phyloP scores from a whole-genome alignment of 2,888 invertebrate genomes.

The Aricia artaxerxes region DNA sequence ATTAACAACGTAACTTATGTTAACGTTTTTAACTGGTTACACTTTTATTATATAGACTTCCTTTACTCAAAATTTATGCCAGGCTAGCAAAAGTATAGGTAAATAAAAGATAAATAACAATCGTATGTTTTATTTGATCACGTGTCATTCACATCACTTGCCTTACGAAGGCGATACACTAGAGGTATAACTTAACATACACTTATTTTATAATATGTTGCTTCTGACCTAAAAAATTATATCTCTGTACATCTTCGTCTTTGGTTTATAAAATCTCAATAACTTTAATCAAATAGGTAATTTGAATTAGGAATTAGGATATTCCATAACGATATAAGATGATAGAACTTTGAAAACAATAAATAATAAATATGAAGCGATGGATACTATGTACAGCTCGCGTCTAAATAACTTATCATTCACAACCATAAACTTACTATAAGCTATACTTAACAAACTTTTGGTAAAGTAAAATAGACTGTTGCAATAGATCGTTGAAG shows the following conservation, averaged over 20 bases:
- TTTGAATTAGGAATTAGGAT: not conserved
- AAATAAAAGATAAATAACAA: slow-evolving; percentile 51
- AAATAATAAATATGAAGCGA: slow-evolving; percentile 15
- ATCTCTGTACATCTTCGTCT: not conserved
- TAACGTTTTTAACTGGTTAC: not conserved
- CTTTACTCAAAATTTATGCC: not conserved
- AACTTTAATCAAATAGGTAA: not conserved
- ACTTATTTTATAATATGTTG: slow-evolving; percentile 37
- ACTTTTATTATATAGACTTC: not conserved
- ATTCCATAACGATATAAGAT: not conserved
- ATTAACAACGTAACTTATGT: not conserved
- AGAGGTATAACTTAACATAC: slow-evolving; percentile 22
- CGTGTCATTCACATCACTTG: slow-evolving; percentile 66
- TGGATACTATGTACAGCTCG: slow-evolving; percentile 16
- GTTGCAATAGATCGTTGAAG: not conserved
- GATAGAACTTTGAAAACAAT: not conserved
- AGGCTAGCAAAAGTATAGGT: not conserved
- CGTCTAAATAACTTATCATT: slow-evolving; percentile 51
- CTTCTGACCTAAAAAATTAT: not conserved
- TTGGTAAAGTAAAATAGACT: not conserved
- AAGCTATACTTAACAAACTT: not conserved
- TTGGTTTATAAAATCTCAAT: not conserved
- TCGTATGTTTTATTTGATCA: slow-evolving; percentile 65
- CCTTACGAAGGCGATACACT: slow-evolving; percentile 56
- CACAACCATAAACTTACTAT: slow-evolving; percentile 64